Evolutionary conservation across 2,888 invertebrate genomes (phyloP).

Genomic region (Polyploca ridens): DNA sequence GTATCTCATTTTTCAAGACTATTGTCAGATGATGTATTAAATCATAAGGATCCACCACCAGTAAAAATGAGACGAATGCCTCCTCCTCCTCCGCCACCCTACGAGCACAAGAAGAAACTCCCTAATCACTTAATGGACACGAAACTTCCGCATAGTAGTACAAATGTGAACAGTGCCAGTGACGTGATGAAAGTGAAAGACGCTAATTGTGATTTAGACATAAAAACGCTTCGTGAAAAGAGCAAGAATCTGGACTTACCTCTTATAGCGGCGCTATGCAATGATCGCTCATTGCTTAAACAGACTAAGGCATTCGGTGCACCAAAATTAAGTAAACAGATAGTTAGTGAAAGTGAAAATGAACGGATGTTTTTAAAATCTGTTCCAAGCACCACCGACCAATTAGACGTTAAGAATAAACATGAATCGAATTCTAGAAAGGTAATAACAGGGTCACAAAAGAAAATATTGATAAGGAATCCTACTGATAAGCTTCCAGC

Average conservation of each 20-base stretch:
- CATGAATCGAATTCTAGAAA: constrained; percentile 85
- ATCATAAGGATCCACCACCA: constrained; percentile 79
- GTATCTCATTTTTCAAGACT: constrained; percentile 86
- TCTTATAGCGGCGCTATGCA: constrained; percentile 96
- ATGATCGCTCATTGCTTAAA: constrained; percentile 94
- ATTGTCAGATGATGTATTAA: constrained; percentile 92
- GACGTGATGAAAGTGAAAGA: constrained; percentile 69
- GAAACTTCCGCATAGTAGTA: constrained; percentile 50
- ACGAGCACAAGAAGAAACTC: constrained; percentile 80
- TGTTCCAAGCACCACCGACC: constrained; percentile 77
- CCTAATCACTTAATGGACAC: constrained; percentile 80
- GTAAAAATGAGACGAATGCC: constrained; percentile 82
- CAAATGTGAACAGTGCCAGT: constrained; percentile 57
- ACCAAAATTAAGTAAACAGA: constrained; percentile 85
- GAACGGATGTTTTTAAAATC: constrained; percentile 74
- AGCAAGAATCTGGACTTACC: constrained; percentile 96
- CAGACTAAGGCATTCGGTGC: constrained; percentile 94
- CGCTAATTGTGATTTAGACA: constrained; percentile 86
- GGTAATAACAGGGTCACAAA: constrained; percentile 86
- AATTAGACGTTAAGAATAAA: constrained; percentile 73
- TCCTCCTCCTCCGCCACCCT: constrained; percentile 82
- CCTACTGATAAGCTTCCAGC: constrained; percentile 91
- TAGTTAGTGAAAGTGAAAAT: constrained; percentile 76
- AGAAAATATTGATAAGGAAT: constrained; percentile 85
- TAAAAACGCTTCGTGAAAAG: constrained; percentile 93